Base-by-base conservation (phyloP, 2,797 vertebrate genomes). In the Amblyraja radiata region DNA sequence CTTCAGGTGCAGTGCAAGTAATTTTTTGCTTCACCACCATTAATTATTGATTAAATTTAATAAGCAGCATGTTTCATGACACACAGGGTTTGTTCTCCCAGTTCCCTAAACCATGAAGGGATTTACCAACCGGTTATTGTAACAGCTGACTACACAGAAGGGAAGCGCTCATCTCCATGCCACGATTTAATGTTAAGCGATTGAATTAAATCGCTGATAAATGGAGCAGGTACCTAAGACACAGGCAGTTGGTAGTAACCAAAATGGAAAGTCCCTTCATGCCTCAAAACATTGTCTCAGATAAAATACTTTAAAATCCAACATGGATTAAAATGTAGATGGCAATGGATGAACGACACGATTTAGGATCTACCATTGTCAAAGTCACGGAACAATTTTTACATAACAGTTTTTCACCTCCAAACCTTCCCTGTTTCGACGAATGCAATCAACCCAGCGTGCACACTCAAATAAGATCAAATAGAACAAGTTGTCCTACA, bases 121-220 rank as follows among this genome's bases (percentile, higher is more conserved):
- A 63, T 11, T 86, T n/a, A 61, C 83, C 58, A 32, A 61, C n/a
- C 36, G 84, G 84, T 88, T 88, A 88, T 18, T 65, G 84, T 88
- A 68, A 68, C 84, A 88, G 84, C 61, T 88, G 84, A 88, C 84
- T 88, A 63, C 84, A 68, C 61, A 21, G n/a, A 63, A 65, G 61
- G 84, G 61, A 65, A 36, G 61, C 2, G n/a, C 16, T 88, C 6
- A 36, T 28, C 84, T 88, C 61, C n/a, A n/a, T n/a, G 21, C 61
- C 28, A 32, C 28, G 61, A 36, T 88, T 86, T 86, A 32, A 86
- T 68, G 68, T 65, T 65, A 88, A 68, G 23, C 32, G 61, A 65
- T 88, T 9, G 61, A 14, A 88, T 21, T 88, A 63, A 65, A 86
- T 86, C 32, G 28, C 83, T 86, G 61, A n/a, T 16, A 86, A 63